A percentile compares a stretch with the other conserved stretches of the same genome.
Evolutionary conservation across 2,113 vertebrate species (phyloP).

Genomic region (Mola mola): DNA sequence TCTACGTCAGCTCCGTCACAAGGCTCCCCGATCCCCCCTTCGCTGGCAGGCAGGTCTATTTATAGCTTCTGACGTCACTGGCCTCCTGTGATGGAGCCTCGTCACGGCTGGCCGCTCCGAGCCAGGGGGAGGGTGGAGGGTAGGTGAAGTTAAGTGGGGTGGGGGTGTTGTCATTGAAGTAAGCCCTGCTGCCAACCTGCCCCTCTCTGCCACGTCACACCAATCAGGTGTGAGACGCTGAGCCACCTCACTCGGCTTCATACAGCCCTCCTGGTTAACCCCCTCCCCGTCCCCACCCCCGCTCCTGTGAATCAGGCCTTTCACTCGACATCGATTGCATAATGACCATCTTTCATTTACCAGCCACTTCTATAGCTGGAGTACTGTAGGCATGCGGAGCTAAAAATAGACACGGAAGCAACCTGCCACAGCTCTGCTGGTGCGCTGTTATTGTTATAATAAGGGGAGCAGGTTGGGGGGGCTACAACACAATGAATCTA

Average conservation of each 20-base stretch:
- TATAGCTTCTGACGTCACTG: constrained; percentile 72
- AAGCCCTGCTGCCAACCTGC: constrained; percentile 58
- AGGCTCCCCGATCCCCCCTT: constrained; percentile 60
- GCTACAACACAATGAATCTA: no score
- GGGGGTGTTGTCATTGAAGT: constrained; percentile 55
- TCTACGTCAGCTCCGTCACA: constrained; percentile 54
- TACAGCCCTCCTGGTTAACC: constrained; percentile 36
- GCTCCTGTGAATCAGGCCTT: constrained; percentile 52
- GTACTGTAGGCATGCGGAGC: constrained; percentile 40
- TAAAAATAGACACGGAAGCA: constrained; percentile 67
- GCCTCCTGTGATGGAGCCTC: constrained; percentile 64
- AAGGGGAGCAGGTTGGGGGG: background rate
- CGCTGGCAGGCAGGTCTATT: constrained; percentile 67
- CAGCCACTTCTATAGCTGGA: constrained; percentile 56
- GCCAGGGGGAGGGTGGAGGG: constrained; percentile 17
- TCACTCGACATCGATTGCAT: constrained; percentile 72
- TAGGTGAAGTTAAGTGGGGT: constrained; percentile 12
- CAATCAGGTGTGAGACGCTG: constrained; percentile 62
- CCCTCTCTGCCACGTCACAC: constrained; percentile 28
- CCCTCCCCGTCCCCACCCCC: constrained; percentile 22
- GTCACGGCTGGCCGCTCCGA: constrained; percentile 59
- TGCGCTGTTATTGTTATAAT: constrained; percentile 51
- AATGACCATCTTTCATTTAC: constrained; percentile 71
- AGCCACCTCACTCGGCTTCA: constrained; percentile 57
- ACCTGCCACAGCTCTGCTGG: constrained; percentile 20